Percentiles rank a stretch among this genome's conserved stretches.
These are phyloP conservation scores for Myotis pilosus DNA, from an alignment of 2,797 vertebrate species.

Conservation along the genomic window DNA sequence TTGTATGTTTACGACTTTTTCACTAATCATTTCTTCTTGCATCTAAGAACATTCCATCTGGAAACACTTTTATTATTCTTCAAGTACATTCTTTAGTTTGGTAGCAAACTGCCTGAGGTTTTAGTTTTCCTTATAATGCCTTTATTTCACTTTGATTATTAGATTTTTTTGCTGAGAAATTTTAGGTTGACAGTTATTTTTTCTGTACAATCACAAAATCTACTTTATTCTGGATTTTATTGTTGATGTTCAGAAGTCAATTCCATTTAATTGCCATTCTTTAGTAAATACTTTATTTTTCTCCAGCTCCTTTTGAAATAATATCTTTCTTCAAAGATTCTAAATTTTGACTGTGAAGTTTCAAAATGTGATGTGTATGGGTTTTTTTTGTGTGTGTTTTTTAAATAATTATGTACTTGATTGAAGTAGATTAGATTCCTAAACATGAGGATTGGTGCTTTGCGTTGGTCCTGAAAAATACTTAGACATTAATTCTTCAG, in stretches of 20 bases:
- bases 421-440: not conserved
- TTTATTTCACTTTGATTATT: not conserved
- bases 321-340: not conserved
- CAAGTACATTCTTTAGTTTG: not conserved
- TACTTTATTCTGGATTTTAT: not conserved
- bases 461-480: not conserved
- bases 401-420: not conserved
- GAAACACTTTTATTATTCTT: not conserved
- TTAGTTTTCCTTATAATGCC: not conserved
- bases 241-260: not conserved
- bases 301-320: not conserved
- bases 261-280: not conserved
- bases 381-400: not conserved
- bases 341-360: not conserved
- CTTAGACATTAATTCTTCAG: not conserved
- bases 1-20: not conserved
- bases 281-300: not conserved
- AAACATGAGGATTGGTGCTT: not conserved
- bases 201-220: not conserved
- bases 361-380: not conserved
- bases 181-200: not conserved
- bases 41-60: not conserved
- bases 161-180: not conserved
- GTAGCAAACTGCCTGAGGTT: not conserved
- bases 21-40: not conserved